Conservation (phyloP, 2,888 invertebrate species). For the Orgyia antiqua region DNA sequence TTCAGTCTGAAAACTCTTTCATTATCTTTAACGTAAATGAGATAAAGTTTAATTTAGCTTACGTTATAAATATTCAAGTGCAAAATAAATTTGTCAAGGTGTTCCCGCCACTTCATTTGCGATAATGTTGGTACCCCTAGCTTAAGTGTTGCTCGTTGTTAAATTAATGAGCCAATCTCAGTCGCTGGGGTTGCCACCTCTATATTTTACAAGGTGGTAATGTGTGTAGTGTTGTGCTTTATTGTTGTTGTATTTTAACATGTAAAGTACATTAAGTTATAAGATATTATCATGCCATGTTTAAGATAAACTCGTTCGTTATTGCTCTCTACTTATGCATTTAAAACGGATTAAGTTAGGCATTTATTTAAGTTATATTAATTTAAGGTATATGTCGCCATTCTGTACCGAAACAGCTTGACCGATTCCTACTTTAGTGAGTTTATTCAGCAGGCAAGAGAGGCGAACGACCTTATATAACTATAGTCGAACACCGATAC, state of each 20-base stretch:
- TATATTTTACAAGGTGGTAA: constrained; percentile 76
- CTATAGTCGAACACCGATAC: no score
- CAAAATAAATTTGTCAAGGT: constrained; percentile 32
- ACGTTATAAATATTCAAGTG: constrained; percentile 9
- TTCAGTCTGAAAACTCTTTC: not conserved
- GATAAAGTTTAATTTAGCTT: constrained; percentile 7
- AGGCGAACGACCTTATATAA: no score
- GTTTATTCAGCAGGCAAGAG: no score
- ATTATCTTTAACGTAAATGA: constrained; percentile 10
- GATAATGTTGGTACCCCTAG: constrained; percentile 70
- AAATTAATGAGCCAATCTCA: constrained; percentile 77
- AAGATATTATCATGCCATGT: not conserved
- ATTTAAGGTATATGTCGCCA: no score
- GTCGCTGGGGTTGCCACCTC: constrained; percentile 58
- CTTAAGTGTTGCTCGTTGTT: constrained; percentile 76
- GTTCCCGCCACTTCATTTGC: constrained; percentile 71
- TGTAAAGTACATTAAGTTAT: constrained; percentile 13
- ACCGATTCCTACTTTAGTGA: no score
- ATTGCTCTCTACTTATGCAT: no score
- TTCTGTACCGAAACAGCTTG: no score
- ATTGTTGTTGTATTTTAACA: constrained; percentile 31
- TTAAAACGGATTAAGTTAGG: no score
- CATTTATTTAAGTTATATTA: no score
- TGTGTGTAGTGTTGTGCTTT: constrained; percentile 44
- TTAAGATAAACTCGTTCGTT: not conserved